Percentiles rank a stretch among this genome's conserved stretches.
phyloP scores from a whole-genome alignment of 2,888 invertebrate genomes.

The Ormyrus nitidulus region DNA sequence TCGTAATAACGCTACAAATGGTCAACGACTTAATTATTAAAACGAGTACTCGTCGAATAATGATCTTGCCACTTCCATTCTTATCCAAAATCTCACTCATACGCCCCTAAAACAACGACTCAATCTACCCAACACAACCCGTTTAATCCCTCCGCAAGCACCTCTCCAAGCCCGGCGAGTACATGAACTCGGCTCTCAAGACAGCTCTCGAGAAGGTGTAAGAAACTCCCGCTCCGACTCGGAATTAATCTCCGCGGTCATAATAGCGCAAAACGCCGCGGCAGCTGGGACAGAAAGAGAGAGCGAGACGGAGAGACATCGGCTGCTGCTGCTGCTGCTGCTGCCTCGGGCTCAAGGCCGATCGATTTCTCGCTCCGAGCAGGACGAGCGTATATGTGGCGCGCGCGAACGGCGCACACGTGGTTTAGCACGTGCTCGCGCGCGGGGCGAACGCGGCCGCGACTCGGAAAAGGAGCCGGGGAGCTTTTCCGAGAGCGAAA shows the following conservation, averaged over 20 bases:
- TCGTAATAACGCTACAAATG: too few relatives aligned
- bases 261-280: not conserved
- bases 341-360: conserved; percentile 43
- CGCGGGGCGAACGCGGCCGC: too few relatives aligned
- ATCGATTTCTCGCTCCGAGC: conserved; percentile 42
- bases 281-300: not conserved
- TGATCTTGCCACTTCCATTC: too few relatives aligned
- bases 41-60: too few relatives aligned
- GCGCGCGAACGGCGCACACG: conserved; percentile 13
- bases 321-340: not conserved
- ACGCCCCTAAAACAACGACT: too few relatives aligned
- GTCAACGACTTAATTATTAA: too few relatives aligned
- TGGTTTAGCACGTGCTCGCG: conserved; percentile 38
- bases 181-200: not conserved
- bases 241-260: conserved; percentile 6
- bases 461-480: not conserved
- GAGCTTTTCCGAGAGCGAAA: too few relatives aligned
- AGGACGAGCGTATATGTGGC: not conserved
- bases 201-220: conserved; percentile 3
- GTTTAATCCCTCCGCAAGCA: not conserved
- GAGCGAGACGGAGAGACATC: not conserved
- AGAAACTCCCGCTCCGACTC: conserved; percentile 4
- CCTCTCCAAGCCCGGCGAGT: not conserved
- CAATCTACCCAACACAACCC: too few relatives aligned
- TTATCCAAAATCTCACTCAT: too few relatives aligned